A percentile compares a stretch with the other conserved stretches of the same genome.
These are phyloP conservation scores for Perithous albicinctus DNA, from an alignment of 2,888 invertebrate genomes.

Conservation along the genomic window DNA sequence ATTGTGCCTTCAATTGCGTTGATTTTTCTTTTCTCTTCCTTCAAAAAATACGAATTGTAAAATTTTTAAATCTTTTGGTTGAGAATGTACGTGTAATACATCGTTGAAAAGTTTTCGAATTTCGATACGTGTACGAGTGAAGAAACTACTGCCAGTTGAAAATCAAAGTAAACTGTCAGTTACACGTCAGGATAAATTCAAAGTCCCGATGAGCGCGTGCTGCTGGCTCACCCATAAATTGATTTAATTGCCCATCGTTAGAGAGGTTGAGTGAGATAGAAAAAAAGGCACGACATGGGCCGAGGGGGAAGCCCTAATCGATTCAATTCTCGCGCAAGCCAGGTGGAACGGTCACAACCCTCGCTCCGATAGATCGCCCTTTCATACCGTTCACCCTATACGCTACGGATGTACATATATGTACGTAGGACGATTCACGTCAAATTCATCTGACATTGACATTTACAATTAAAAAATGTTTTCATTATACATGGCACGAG, in stretches of 20 bases:
- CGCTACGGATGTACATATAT: conserved; percentile 13
- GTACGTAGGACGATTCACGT: not conserved
- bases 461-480: too few relatives aligned
- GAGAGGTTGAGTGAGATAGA: not conserved
- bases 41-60: too few relatives aligned
- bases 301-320: conserved; percentile 70
- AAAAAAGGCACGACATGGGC: not conserved
- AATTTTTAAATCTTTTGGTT: too few relatives aligned
- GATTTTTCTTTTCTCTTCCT: too few relatives aligned
- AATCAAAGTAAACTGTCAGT: conserved; percentile 19
- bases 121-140: too few relatives aligned
- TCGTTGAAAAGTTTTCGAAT: too few relatives aligned
- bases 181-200: conserved; percentile 16
- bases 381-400: conserved; percentile 55
- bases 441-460: not conserved
- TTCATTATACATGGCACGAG: too few relatives aligned
- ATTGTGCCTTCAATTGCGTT: too few relatives aligned
- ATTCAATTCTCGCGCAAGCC: conserved; percentile 75
- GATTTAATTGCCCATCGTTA: conserved; percentile 46
- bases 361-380: conserved; percentile 4
- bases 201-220: conserved; percentile 58
- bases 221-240: conserved; percentile 44
- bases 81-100: too few relatives aligned
- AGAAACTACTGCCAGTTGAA: not conserved
- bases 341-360: conserved; percentile 74